These are phyloP conservation scores for Dryocosmus kuriphilus DNA, from an alignment of 2,888 invertebrate genomes.

Conservation along the genomic window DNA sequence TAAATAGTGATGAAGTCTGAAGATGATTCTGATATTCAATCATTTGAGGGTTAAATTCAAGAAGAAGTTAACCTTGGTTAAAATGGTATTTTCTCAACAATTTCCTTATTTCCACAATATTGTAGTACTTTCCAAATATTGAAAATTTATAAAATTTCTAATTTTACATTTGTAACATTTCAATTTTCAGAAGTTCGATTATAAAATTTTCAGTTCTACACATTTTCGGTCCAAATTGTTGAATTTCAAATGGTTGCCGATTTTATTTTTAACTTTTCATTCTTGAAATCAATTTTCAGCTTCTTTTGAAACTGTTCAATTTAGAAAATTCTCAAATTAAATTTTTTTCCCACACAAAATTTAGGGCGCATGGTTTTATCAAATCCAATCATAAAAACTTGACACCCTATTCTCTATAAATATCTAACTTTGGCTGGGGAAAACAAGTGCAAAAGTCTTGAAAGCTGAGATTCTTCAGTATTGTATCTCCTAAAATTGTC, in stretches of 20 bases:
- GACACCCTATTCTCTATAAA: neutral
- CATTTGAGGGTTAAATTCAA: neutral
- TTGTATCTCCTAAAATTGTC: conserved; percentile 28
- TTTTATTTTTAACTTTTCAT: no score
- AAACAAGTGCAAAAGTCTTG: conserved; percentile 29
- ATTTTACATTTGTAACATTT: no score
- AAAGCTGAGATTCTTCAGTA: conserved; percentile 30
- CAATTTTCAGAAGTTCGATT: no score
- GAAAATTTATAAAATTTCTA: no score
- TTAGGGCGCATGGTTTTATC: no score
- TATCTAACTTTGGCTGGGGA: conserved; percentile 26
- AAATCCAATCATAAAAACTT: neutral
- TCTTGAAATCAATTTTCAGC: no score
- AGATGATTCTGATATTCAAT: neutral
- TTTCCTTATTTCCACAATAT: neutral
- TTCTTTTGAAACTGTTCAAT: no score
- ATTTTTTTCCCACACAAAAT: no score
- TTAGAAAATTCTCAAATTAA: no score
- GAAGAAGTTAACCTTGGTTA: neutral
- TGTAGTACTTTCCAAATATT: neutral
- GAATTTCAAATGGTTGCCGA: no score
- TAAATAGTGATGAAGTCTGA: neutral
- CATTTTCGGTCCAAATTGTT: no score
- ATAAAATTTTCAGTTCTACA: no score
- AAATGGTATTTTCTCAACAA: neutral